A percentile compares a stretch with the other conserved stretches of the same genome.
These are phyloP conservation scores for Babyrousa celebensis DNA, from an alignment of 2,797 vertebrate species.

Conservation along the genomic window DNA sequence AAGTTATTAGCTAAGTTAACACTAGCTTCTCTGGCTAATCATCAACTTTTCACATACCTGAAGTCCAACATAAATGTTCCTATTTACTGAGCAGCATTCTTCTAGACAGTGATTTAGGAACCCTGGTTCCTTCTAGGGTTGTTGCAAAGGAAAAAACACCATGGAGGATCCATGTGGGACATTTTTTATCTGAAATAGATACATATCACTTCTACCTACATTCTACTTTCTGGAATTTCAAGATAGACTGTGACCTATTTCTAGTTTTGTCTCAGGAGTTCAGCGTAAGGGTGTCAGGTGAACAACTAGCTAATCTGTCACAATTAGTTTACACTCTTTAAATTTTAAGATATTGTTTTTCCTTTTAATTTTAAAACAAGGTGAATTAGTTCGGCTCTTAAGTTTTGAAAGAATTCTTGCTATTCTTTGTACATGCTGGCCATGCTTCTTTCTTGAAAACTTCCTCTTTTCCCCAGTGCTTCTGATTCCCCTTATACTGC, in stretches of 20 bases:
- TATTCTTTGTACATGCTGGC: background rate
- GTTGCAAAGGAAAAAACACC: background rate
- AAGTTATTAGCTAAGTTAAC: background rate
- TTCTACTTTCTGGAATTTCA: slow-evolving; percentile 17
- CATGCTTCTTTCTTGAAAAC: background rate
- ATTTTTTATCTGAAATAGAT: background rate
- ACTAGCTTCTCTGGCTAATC: background rate
- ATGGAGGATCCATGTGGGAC: background rate
- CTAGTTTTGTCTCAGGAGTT: background rate
- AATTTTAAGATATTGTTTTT: slow-evolving; percentile 1
- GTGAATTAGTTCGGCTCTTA: background rate
- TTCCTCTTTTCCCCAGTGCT: background rate
- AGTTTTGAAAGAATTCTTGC: background rate
- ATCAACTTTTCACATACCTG: background rate
- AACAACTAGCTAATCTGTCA: background rate
- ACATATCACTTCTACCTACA: background rate
- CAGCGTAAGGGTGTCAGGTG: background rate
- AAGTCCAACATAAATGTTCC: background rate
- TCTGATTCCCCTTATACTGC: background rate
- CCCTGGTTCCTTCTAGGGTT: background rate
- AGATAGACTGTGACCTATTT: background rate
- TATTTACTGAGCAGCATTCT: background rate
- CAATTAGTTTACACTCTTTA: background rate
- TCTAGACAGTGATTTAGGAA: slow-evolving; percentile 19
- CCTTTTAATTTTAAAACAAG: background rate